A percentile compares a stretch with the other conserved stretches of the same genome.
These are phyloP conservation scores for Bicyclus anynana DNA, from an alignment of 1,140 invertebrate genomes.

Conservation along the genomic window DNA sequence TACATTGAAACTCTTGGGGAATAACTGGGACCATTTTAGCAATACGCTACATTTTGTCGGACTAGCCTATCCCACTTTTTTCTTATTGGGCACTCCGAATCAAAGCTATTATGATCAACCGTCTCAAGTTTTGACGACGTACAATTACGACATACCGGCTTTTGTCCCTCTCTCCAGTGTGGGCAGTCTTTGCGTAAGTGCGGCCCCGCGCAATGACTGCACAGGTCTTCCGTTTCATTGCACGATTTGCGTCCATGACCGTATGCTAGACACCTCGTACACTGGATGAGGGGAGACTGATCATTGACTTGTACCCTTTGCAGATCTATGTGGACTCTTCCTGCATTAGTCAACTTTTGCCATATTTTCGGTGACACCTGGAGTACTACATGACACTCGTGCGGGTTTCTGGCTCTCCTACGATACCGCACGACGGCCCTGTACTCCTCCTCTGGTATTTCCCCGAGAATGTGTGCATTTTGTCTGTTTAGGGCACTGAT, in stretches of 20 bases:
- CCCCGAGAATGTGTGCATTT: no score
- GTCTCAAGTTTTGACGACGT: not conserved
- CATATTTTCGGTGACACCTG: not conserved
- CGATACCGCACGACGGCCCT: no score
- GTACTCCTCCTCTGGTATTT: no score
- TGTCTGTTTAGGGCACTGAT: no score
- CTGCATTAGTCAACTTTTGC: not conserved
- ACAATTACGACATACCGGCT: slow-evolving; percentile 13
- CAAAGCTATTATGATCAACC: slow-evolving; percentile 8
- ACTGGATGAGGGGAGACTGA: slow-evolving; percentile 11
- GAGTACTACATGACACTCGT: no score
- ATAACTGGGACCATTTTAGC: slow-evolving; percentile 12
- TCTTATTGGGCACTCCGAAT: slow-evolving; percentile 8
- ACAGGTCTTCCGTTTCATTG: no score
- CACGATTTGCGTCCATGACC: slow-evolving; percentile 5
- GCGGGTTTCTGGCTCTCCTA: no score
- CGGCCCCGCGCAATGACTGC: slow-evolving; percentile 11
- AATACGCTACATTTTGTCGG: slow-evolving; percentile 13
- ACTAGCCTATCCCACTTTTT: slow-evolving; percentile 7
- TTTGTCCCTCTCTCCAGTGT: not conserved
- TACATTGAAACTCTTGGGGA: not conserved
- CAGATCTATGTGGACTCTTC: not conserved
- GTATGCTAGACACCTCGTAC: not conserved
- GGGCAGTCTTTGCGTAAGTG: slow-evolving; percentile 3
- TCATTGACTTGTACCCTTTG: not conserved